Evolutionary conservation across 2,113 vertebrate species (phyloP).

Genomic region (Struthidea cinerea): DNA sequence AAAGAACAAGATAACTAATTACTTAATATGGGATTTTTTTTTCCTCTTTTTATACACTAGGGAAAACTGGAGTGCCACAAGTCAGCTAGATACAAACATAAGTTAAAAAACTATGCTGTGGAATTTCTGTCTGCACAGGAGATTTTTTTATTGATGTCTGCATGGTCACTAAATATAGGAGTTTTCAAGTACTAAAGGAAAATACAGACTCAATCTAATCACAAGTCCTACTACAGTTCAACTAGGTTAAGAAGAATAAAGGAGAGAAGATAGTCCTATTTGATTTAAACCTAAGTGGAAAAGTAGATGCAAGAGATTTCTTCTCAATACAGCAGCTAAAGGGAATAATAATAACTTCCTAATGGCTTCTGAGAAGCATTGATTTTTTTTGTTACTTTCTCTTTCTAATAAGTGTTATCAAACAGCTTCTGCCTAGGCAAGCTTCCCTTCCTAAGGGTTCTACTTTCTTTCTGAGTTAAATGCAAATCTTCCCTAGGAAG

Average conservation of each 20-base stretch:
- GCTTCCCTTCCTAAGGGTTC: not conserved
- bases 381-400: not conserved
- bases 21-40: not conserved
- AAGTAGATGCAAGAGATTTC: not conserved
- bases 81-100: not conserved
- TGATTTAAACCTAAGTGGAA: not conserved
- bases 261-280: not conserved
- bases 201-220: not conserved
- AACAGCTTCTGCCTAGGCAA: not conserved
- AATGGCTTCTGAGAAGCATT: not conserved
- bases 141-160: constrained; percentile 4
- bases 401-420: not conserved
- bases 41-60: not conserved
- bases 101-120: not conserved
- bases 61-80: constrained; percentile 1
- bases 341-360: not conserved
- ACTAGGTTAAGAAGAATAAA: not conserved
- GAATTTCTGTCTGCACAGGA: not conserved
- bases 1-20: constrained; percentile 53
- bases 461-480: not conserved
- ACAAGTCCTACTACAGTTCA: not conserved
- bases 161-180: constrained; percentile 8
- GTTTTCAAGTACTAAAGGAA: constrained; percentile 31
- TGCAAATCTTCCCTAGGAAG: not conserved
- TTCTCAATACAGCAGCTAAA: not conserved